Evolutionary conservation across 2,113 vertebrate genomes (phyloP), one percentile per base, ranked within the genome.

Genomic region (Channa argus): DNA sequence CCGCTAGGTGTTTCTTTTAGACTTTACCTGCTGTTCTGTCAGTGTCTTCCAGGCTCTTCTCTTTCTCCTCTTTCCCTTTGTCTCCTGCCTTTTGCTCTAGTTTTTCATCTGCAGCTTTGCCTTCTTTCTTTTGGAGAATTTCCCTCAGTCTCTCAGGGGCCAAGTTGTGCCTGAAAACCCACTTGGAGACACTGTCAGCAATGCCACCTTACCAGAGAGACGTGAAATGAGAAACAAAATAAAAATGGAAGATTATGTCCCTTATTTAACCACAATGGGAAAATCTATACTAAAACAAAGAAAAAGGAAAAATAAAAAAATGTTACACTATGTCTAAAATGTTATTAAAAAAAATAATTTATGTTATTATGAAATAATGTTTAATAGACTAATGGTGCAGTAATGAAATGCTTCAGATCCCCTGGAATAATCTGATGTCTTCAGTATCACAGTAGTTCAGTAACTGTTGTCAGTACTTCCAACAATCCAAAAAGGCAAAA

Each of bases 121-220:
- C 66, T 12, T 77, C 91, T 77, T 4, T 89, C 66, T 67, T 92
- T 53, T 89, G 85, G 6, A 94, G 88, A 5, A 95, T 94, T 63
- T 94, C 87, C 75, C 93, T 94, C 52, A 99, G 87, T 5, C 89
- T 53, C 39, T 90, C 90, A 0, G 97, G 96, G 61, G 86, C 87
- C 72, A 98, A 65, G 83, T 93, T 94, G 64, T 97, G 97, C 78
- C 95, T 96, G 92, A 98, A 98, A 75, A 98, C 92, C 97, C 97
- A 97, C 88, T 99, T 99, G 24, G 98, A 95, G 62, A 99, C 95
- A 3, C 92, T 95, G 92, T 98, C 98, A 1, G 98, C 97, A 82
- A 99, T 91, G 8, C 96, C 96, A 38, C 98, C 98, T 99, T 77
- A 14, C 63, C 4, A 47, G 14, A 55, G 0, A 73, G 3, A 13